A percentile compares a stretch with the other conserved stretches of the same genome.
Conservation (phyloP, 2,113 vertebrate species). For the Triplophysa rosa region DNA sequence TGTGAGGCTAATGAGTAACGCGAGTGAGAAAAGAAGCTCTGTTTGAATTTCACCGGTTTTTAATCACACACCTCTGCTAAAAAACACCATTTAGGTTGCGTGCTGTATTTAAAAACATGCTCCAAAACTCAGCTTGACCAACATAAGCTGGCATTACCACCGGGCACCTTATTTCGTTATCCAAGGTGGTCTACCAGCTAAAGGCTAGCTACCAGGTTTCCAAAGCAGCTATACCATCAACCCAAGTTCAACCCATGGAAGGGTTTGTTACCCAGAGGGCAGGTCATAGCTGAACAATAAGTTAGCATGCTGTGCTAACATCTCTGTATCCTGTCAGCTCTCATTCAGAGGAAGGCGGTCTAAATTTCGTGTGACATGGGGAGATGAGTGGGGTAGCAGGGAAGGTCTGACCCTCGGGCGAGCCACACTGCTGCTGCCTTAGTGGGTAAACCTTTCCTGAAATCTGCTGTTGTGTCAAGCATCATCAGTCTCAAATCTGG, state of each 20-base stretch:
- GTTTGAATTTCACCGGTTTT: not conserved
- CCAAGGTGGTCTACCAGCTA: too few species aligned
- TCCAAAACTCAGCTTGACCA: too few species aligned
- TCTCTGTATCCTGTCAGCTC: conserved; percentile 61
- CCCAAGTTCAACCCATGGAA: conserved; percentile 16
- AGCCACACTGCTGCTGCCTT: conserved; percentile 37
- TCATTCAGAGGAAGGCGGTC: conserved; percentile 65
- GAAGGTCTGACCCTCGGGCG: conserved; percentile 62
- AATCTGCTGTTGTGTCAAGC: conserved; percentile 31
- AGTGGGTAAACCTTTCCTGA: not conserved
- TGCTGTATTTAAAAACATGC: too few species aligned
- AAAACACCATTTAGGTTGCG: not conserved
- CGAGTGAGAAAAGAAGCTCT: not conserved
- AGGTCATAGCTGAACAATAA: conserved; percentile 67
- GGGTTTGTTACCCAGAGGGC: conserved; percentile 50
- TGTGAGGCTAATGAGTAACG: not conserved
- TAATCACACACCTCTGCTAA: not conserved
- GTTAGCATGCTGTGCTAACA: conserved; percentile 59
- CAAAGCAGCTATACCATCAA: not conserved
- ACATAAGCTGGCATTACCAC: too few species aligned
- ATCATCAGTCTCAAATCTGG: conserved; percentile 33
- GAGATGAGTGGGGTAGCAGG: conserved; percentile 52
- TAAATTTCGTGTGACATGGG: conserved; percentile 67
- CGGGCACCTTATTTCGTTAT: too few species aligned
- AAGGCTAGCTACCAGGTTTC: not conserved